These are phyloP conservation scores for Hippopotamyrus pictus DNA, from an alignment of 2,797 vertebrate species.

Conservation along the genomic window DNA sequence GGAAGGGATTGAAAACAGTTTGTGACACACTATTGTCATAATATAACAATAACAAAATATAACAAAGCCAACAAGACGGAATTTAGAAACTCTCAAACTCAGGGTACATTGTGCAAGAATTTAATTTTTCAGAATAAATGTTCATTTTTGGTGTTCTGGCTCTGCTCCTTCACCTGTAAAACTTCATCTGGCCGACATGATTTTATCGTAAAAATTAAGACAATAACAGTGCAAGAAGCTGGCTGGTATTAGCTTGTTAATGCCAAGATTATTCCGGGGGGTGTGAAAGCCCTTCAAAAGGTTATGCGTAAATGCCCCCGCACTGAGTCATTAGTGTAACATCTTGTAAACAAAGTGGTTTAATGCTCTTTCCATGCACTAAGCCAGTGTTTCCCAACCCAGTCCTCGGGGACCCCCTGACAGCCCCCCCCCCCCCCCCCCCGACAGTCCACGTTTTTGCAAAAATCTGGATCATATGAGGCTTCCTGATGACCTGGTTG, in stretches of 20 bases:
- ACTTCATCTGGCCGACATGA: background rate
- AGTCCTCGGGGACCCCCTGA: background rate
- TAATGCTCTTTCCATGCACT: background rate
- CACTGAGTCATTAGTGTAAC: slow-evolving; percentile 14
- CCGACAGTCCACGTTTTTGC: background rate
- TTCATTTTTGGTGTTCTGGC: background rate
- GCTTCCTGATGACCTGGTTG: background rate
- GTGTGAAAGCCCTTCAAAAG: background rate
- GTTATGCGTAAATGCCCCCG: slow-evolving; percentile 9
- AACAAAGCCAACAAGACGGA: background rate
- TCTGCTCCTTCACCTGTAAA: background rate
- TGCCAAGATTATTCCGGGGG: slow-evolving; percentile 19
- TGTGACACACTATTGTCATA: background rate
- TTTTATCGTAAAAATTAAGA: background rate
- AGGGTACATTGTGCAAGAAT: background rate
- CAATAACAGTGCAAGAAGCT: background rate
- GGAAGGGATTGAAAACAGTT: background rate
- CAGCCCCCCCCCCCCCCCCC: too few relatives aligned
- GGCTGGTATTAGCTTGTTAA: slow-evolving; percentile 9
- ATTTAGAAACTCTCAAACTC: background rate
- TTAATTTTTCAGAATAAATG: background rate
- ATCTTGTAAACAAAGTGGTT: slow-evolving; percentile 28
- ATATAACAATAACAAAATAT: background rate
- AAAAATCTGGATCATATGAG: background rate
- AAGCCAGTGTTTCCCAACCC: background rate